A percentile compares a stretch with the other conserved stretches of the same genome.
phyloP scores from a whole-genome alignment of 2,888 invertebrate genomes.

The Luffia ferchaultella region DNA sequence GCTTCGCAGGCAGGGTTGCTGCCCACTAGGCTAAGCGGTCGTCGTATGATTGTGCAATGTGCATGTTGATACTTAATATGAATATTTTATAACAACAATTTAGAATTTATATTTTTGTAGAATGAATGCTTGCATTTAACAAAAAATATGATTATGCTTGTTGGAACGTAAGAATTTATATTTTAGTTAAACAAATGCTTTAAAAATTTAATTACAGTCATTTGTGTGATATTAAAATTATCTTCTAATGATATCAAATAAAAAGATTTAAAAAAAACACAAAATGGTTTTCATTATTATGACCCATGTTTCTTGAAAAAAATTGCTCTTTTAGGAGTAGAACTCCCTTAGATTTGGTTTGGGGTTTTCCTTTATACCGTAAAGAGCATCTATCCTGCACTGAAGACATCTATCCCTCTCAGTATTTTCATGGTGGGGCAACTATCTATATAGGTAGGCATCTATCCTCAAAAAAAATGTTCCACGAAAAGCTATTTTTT shows the following conservation, averaged over 20 bases:
- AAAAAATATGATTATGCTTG: background rate
- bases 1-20: too few species aligned
- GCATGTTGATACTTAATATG: too few species aligned
- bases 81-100: too few species aligned
- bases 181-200: background rate
- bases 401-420: constrained; percentile 12
- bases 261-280: background rate
- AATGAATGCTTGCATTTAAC: too few species aligned
- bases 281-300: background rate
- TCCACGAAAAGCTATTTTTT: constrained; percentile 10
- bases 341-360: background rate
- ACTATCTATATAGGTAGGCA: too few species aligned
- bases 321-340: background rate
- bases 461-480: constrained; percentile 10
- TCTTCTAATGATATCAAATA: background rate
- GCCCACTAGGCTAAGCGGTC: too few species aligned
- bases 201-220: background rate
- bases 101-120: too few species aligned
- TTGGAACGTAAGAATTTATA: background rate
- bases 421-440: constrained; percentile 12
- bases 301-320: background rate
- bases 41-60: too few species aligned
- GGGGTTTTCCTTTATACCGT: background rate
- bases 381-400: constrained; percentile 2
- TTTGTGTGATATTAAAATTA: background rate